These are phyloP conservation scores for Chitala chitala DNA, from an alignment of 2,113 vertebrate genomes.

Conservation along the genomic window DNA sequence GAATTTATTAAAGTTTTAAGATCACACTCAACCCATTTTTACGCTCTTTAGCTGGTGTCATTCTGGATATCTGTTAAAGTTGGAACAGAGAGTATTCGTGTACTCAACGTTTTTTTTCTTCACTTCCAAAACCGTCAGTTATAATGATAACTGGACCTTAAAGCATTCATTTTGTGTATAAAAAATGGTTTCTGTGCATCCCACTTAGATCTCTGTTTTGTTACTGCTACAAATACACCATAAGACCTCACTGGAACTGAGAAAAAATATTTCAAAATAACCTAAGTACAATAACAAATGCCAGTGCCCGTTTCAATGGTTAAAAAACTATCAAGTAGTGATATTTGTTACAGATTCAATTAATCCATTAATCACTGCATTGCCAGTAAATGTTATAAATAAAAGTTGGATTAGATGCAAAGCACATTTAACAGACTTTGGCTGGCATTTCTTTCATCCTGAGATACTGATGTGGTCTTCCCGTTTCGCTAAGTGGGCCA, in stretches of 20 bases:
- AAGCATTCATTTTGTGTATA: too few relatives aligned
- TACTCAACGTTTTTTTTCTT: too few relatives aligned
- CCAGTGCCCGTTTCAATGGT: not conserved
- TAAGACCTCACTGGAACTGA: too few relatives aligned
- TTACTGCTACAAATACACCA: too few relatives aligned
- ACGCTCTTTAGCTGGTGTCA: too few relatives aligned
- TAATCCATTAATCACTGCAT: not conserved
- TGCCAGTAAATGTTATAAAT: slow-evolving; percentile 8
- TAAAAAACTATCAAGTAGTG: slow-evolving; percentile 4
- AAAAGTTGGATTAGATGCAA: not conserved
- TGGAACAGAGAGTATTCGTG: too few relatives aligned
- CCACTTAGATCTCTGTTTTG: too few relatives aligned
- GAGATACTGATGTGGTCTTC: not conserved
- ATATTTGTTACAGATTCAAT: not conserved
- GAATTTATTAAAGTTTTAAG: slow-evolving; percentile 7
- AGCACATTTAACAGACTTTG: not conserved
- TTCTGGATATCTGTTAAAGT: not conserved
- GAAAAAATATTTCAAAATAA: not conserved
- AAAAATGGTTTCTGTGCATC: too few relatives aligned
- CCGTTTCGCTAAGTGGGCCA: slow-evolving; percentile 6
- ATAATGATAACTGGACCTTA: too few relatives aligned
- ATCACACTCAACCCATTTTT: not conserved
- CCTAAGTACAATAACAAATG: not conserved
- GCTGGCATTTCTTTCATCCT: not conserved
- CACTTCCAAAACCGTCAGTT: too few relatives aligned